Percentiles rank a stretch among this genome's conserved stretches.
phyloP scores from a whole-genome alignment of 2,797 vertebrate species.

The Eospalax fontanierii region DNA sequence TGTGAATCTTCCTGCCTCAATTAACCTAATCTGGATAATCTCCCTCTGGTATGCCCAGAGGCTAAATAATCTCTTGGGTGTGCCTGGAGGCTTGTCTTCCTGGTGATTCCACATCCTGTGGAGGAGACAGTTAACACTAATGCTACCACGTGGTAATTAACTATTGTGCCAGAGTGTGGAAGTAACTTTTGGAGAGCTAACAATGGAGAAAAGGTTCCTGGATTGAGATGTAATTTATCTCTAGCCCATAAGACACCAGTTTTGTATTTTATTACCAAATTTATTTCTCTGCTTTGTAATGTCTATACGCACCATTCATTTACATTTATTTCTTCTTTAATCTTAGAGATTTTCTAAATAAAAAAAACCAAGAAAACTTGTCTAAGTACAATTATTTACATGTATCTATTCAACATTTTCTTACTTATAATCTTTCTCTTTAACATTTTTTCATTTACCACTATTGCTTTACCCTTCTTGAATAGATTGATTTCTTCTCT shows the following conservation, averaged over 20 bases:
- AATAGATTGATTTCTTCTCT: neutral
- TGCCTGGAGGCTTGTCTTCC: neutral
- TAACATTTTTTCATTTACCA: neutral
- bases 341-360: neutral
- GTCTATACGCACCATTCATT: neutral
- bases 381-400: conserved; percentile 1
- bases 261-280: neutral
- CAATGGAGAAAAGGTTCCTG: neutral
- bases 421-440: neutral
- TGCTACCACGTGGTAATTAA: neutral
- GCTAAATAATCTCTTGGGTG: neutral
- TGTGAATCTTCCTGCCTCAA: neutral
- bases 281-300: neutral
- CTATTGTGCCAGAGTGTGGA: neutral
- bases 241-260: neutral
- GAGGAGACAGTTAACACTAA: neutral
- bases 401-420: conserved; percentile 22
- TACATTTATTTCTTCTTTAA: neutral
- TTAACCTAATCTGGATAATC: neutral
- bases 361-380: conserved; percentile 22
- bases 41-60: neutral
- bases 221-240: neutral
- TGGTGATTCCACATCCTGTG: neutral
- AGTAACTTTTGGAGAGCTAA: neutral
- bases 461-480: neutral